Percentiles rank a stretch among this genome's conserved stretches.
Conservation (phyloP, 1,140 invertebrate genomes). For the Acromyrmex heyeri region DNA sequence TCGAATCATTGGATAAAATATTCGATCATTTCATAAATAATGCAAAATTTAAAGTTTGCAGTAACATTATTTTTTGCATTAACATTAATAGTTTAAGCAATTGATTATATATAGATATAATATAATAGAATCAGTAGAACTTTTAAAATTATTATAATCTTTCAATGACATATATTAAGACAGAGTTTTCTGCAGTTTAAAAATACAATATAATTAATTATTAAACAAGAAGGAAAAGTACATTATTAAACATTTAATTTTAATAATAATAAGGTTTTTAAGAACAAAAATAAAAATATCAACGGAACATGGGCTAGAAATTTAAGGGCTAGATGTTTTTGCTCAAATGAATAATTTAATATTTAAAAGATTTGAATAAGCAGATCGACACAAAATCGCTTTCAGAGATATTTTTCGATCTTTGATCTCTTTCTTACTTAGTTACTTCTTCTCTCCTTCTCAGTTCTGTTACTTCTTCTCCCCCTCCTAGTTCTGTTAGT, state of each 20-base stretch:
- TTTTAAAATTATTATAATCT: neutral
- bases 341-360: no score
- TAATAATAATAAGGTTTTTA: no score
- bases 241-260: neutral
- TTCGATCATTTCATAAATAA: neutral
- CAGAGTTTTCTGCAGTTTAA: neutral
- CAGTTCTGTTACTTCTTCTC: no score
- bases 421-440: no score
- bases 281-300: no score
- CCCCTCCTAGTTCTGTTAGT: no score
- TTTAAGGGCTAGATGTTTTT: no score
- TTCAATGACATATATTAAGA: neutral
- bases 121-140: neutral
- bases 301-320: no score
- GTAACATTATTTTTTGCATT: neutral
- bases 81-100: neutral
- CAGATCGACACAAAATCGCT: no score
- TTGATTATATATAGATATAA: neutral
- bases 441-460: no score
- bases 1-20: neutral
- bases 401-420: no score
- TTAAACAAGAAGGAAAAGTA: neutral
- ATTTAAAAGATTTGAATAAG: no score
- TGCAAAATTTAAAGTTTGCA: neutral
- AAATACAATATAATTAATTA: neutral